Conservation (phyloP, 2,888 invertebrate species). For the Leptopilina syphax region DNA sequence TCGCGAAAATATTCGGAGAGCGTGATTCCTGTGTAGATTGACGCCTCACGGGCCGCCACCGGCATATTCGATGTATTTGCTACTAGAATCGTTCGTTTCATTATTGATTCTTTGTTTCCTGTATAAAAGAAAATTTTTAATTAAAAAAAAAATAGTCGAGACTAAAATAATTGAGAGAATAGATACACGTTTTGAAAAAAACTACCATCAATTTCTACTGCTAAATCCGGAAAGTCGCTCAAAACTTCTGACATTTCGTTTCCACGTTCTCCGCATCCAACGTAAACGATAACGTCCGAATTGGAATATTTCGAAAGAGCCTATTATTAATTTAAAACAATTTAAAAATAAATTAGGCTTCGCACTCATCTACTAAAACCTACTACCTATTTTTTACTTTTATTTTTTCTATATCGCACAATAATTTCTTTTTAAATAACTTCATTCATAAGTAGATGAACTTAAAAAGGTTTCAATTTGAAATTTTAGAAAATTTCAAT, state of each 20-base stretch:
- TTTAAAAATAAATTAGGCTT: no score
- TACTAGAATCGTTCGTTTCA: slow-evolving; percentile 85
- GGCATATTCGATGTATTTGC: slow-evolving; percentile 92
- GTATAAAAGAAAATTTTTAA: slow-evolving; percentile 46
- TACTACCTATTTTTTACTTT: no score
- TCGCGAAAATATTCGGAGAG: slow-evolving; percentile 98
- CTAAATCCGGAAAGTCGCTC: slow-evolving; percentile 84
- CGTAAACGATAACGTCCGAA: slow-evolving; percentile 86
- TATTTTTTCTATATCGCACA: no score
- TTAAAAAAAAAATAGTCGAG: background rate
- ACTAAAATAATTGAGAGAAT: no score
- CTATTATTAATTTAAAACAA: background rate
- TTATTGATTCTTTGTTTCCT: slow-evolving; percentile 80
- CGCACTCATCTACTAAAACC: no score
- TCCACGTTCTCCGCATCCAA: slow-evolving; percentile 86
- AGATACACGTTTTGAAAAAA: slow-evolving; percentile 15
- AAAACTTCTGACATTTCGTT: slow-evolving; percentile 87
- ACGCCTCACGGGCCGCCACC: slow-evolving; percentile 98
- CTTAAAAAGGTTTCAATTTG: no score
- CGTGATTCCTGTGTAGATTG: slow-evolving; percentile 98
- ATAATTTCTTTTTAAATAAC: no score
- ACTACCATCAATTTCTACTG: slow-evolving; percentile 82
- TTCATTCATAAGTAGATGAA: no score
- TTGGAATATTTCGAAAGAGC: slow-evolving; percentile 86
- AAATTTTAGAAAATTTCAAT: no score